These are phyloP conservation scores for Thalpophila matura DNA, from an alignment of 2,888 invertebrate genomes.

Conservation along the genomic window DNA sequence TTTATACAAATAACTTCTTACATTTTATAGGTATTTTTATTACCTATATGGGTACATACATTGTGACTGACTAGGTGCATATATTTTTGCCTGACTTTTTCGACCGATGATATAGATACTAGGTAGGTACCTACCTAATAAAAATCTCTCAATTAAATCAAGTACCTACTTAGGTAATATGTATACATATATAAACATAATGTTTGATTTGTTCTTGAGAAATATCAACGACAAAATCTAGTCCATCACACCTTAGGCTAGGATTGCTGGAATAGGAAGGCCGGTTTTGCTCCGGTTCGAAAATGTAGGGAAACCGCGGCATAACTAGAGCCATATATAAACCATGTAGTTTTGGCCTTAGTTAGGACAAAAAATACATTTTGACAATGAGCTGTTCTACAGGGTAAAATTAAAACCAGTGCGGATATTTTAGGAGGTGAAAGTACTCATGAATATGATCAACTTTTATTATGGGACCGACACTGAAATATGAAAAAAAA, in stretches of 20 bases:
- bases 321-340: background rate
- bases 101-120: background rate
- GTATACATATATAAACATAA: too few relatives aligned
- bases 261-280: background rate
- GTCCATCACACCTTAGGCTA: background rate
- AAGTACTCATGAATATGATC: too few relatives aligned
- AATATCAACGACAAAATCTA: background rate
- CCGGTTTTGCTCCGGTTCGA: background rate
- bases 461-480: too few relatives aligned
- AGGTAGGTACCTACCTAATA: too few relatives aligned
- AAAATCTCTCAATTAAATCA: too few relatives aligned
- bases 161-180: too few relatives aligned
- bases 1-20: background rate
- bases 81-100: background rate
- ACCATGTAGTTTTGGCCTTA: constrained; percentile 1
- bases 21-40: background rate
- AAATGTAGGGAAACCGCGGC: background rate
- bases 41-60: too few relatives aligned
- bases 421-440: too few relatives aligned
- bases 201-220: too few relatives aligned
- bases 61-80: constrained; percentile 27
- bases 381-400: background rate
- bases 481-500: too few relatives aligned
- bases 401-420: too few relatives aligned
- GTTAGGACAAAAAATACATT: constrained; percentile 1